Conservation (phyloP, 2,113 vertebrate genomes). For the Agapornis roseicollis region DNA sequence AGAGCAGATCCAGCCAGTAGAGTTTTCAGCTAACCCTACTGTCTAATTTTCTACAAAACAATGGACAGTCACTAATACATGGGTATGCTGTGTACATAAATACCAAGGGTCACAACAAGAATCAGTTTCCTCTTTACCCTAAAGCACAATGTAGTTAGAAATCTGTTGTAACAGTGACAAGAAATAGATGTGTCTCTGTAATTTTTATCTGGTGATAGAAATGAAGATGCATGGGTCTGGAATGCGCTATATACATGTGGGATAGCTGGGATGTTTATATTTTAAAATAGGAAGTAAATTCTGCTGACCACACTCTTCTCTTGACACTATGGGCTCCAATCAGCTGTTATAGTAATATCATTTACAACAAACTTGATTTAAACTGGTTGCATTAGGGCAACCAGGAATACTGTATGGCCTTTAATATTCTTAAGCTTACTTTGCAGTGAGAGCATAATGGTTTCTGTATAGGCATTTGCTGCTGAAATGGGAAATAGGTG, state of each 20-base stretch:
- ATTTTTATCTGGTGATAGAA: neutral
- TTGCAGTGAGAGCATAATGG: neutral
- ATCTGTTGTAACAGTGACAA: neutral
- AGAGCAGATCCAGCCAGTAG: neutral
- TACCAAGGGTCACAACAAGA: neutral
- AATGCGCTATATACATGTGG: neutral
- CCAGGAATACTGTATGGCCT: neutral
- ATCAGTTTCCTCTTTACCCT: neutral
- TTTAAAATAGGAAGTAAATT: neutral
- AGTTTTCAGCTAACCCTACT: neutral
- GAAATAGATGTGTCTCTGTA: neutral
- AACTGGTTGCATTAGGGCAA: neutral
- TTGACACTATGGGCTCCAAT: neutral
- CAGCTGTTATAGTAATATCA: neutral
- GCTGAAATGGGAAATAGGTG: conserved; percentile 50
- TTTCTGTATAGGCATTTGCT: conserved; percentile 44
- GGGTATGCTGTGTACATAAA: neutral
- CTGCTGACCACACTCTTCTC: neutral
- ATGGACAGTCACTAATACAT: neutral
- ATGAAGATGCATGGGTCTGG: neutral
- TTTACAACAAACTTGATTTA: conserved; percentile 32
- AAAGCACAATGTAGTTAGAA: neutral
- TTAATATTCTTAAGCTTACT: conserved; percentile 21
- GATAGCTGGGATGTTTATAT: neutral
- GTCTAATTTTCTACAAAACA: neutral